Evolutionary conservation across 2,797 vertebrate genomes (phyloP).

Genomic region (Remorina albescens): DNA sequence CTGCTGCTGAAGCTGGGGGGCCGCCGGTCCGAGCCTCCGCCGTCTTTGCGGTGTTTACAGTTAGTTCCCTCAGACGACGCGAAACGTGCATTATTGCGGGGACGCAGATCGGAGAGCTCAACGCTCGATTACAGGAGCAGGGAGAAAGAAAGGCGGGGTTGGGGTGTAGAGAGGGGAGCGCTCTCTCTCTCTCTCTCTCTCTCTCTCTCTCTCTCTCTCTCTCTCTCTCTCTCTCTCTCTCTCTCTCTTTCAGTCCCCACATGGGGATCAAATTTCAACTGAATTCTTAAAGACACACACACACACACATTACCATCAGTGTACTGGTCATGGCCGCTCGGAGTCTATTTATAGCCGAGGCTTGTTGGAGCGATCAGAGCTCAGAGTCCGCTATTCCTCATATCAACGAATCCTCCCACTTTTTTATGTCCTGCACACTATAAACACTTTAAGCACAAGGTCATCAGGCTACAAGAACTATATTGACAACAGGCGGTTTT

Average conservation of each 20-base stretch:
- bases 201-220: constrained; percentile 19
- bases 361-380: constrained; percentile 34
- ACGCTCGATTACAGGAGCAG: constrained; percentile 67
- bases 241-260: constrained; percentile 21
- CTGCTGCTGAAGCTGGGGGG: not conserved
- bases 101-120: constrained; percentile 68
- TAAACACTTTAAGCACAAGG: too few species aligned
- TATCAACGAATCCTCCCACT: constrained; percentile 12
- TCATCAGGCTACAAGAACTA: not conserved
- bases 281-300: constrained; percentile 81
- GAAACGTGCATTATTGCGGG: constrained; percentile 64
- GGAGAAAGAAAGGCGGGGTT: constrained; percentile 21
- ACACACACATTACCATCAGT: constrained; percentile 20
- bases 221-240: constrained; percentile 6
- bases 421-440: not conserved
- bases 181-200: too few species aligned
- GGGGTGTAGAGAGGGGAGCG: too few species aligned
- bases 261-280: constrained; percentile 75
- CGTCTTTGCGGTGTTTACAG: constrained; percentile 42
- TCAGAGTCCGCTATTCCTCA: constrained; percentile 1
- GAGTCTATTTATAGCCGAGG: constrained; percentile 65
- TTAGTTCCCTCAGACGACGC: constrained; percentile 19
- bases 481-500: not conserved
- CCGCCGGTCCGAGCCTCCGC: constrained; percentile 9
- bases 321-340: constrained; percentile 31